Evolutionary conservation across 2,888 invertebrate genomes (phyloP), one percentile per base, ranked within the genome.

Genomic region (Eristalinus aeneus): DNA sequence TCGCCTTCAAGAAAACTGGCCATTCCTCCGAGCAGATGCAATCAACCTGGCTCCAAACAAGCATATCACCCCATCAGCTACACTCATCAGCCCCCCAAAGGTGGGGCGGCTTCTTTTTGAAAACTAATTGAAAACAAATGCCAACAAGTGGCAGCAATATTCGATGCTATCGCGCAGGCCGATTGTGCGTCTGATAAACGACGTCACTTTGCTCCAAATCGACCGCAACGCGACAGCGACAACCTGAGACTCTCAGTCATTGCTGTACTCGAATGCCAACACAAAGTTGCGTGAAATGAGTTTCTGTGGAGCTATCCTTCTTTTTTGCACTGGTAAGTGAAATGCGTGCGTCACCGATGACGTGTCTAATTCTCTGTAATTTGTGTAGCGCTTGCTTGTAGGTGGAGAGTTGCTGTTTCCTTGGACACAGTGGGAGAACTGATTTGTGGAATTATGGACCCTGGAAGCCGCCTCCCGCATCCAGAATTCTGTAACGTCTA

Each of bases 401-500:
- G 53, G 12, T 67, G 32, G 53, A 31, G 22, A 36, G 34, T 34
- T 67, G 65, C 16, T 9, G 20, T 4, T 5, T 31, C 63, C 0
- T 16, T 85, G 53, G 60, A 76, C 76, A 32, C 74, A 9, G 76
- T 88, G 31, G 84, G 81, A 10, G 81, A 88, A 53, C 69, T 81
- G 12, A 56, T 87, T 0, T 88, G 88, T 20, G 32, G 69, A 22
- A 61, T 77, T 56, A 65, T 71, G 36, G 60, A 73, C 60, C 16
- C 56, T 0, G 84, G 84, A 11, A 79, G 75, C 8, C 68, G 78
- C 39, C 75, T 88, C 11, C 87, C 78, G 10, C 88, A 88, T 79
- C 88, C 88, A 9, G 88, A 88, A 79, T 64, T 69, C 53, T 88
- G 88, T 58, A 79, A 88, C 67, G 76, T 87, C 11, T 88, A 87